Evolutionary conservation across 1,140 invertebrate genomes (phyloP), one percentile per base, ranked within the genome.

Genomic region (Drosophila mojavensis): DNA sequence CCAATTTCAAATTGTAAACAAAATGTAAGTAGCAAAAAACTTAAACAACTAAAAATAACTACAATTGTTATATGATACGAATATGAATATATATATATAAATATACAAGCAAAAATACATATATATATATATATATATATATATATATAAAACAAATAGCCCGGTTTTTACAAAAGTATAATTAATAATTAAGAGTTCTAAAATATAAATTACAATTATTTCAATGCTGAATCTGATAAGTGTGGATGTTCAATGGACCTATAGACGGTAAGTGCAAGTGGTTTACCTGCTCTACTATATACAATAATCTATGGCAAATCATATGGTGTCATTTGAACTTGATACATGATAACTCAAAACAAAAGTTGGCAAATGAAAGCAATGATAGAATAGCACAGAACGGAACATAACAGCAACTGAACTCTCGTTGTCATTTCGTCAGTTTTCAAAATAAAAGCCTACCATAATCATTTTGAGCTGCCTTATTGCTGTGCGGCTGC

Each of bases 1-100:
- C 84, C 83, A 88, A 88, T 89, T 89, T 88, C 60, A 61, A 88
- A 88, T 86, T 88, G 82, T 81, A 75, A 81, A 82, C 75, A 79
- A 81, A 77, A 76, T 73, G 62, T 79, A 78, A 78, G 67, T 79
- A 82, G 71, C 83, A 70, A 79, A 79, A 79, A 78, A 79, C 68
- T 78, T 88, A 79, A 64, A 58, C 11, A 79, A 79, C 68, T 88
- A 68, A 86, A 75, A 73, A 78, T 66, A 88, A 76, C 64, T 51
- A 62, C 66, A 58, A 26, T 43, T 24, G 20, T 67, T 53, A 41
- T 56, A 63, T 53, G 28, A 60, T 58, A 56, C 56, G 50, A 26
- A 39, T 36, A 36, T 36, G 9, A 3, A 36, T 36, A 24, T 63
- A 33, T 43, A 50, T 68, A 58, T 54, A 20, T 51, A 61, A 58